Evolutionary conservation across 1,140 invertebrate species (phyloP), one percentile per base, ranked within the genome.

Genomic region (Riptortus pedestris): DNA sequence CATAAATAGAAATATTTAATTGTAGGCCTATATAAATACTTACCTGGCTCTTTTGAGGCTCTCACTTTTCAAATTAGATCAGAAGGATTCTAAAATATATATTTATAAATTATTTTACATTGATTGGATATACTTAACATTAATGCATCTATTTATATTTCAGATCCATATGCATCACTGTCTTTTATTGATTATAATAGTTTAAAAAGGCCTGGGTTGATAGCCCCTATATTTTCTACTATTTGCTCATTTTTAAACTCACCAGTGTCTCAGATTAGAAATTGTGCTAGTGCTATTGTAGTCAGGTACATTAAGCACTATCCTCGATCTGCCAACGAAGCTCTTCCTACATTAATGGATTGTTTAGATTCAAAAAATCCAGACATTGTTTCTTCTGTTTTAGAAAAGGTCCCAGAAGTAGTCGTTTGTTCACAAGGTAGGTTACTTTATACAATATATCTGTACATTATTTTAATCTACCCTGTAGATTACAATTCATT

Each of bases 341-440:
- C 86, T 63, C 74, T 95, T 0, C 81, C 86, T 43, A 82, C 84
- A 0, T 86, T 88, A 29, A 79, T 95, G 33, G 82, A 87, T 67
- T 91, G 89, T 72, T 76, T 96, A 45, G 83, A 91, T 55, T 86
- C 84, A 67, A 77, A 81, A 20, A 85, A 88, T 69, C 83, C 87
- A 0, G 88, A 91, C 67, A 80, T 95, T 33, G 80, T 90, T 1
- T 81, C 82, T 64, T 85, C 85, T 7, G 85, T 88, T 47, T 75
- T 96, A 14, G 90, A 92, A 63, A 84, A 85, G 73, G 76, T 96
- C 33, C 85, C 90, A 0, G 91, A 95, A 69, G 83, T 93, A 60
- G 78, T 87, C 59, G 77, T 91, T 26, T 83, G 89, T 57, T 81
- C 88, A 76, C 89, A 92, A 80, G 83, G 82, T 85, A 76, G 29